phyloP scores from a whole-genome alignment of 2,888 invertebrate species.

The Diarsia brunnea region DNA sequence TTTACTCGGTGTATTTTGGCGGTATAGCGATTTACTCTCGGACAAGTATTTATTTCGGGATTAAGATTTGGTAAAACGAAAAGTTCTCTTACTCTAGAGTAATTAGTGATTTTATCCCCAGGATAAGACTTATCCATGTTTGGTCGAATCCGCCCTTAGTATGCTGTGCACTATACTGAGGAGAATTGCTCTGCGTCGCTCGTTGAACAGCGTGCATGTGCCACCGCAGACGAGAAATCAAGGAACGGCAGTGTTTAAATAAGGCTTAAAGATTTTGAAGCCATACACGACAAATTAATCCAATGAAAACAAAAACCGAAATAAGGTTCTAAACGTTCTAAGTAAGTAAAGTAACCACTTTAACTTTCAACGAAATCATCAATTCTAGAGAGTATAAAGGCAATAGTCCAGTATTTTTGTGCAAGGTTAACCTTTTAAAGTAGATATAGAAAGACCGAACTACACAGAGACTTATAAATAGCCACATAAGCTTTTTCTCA shows the following conservation, averaged over 20 bases:
- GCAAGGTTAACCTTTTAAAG: constrained; percentile 15
- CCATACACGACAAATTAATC: background rate
- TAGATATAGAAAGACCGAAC: constrained; percentile 21
- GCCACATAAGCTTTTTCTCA: constrained; percentile 34
- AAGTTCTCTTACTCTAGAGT: no score
- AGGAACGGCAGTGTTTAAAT: background rate
- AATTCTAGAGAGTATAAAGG: background rate
- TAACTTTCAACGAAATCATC: background rate
- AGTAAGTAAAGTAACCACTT: background rate
- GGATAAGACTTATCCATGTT: no score
- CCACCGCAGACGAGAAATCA: background rate
- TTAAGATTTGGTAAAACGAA: no score
- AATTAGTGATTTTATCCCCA: no score
- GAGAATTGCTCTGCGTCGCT: constrained; percentile 22
- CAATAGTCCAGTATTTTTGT: background rate
- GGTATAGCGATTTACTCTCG: no score
- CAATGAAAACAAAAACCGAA: background rate
- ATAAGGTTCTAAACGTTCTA: background rate
- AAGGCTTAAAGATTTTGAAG: background rate
- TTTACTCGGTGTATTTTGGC: no score
- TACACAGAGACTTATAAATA: constrained; percentile 38
- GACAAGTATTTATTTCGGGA: no score
- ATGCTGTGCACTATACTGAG: constrained; percentile 18
- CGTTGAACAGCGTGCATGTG: constrained; percentile 18
- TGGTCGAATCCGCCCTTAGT: no score